Base-by-base conservation (phyloP, 2,888 invertebrate genomes). In the Macrosoma leucophasiata region DNA sequence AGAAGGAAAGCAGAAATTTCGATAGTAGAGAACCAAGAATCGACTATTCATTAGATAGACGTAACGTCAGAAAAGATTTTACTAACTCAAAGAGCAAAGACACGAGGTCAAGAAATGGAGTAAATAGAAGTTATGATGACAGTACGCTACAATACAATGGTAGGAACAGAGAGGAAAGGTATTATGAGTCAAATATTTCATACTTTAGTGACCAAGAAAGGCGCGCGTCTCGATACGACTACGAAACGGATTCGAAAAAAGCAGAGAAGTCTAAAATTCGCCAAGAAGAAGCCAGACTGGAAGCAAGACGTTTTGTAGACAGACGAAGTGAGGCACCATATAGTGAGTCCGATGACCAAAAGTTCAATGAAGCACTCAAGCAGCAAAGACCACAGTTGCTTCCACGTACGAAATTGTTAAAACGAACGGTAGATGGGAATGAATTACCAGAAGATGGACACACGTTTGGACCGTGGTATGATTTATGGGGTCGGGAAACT, bases 401-500 rank as follows among this genome's bases (percentile, higher is more conserved):
- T 25, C 92, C 92, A 0, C 85, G 92, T 36, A 92, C 92, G 1
- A 91, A 91, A 61, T 69, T 91, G 26, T 70, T 90, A 29, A 89
- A 91, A 57, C 85, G 87, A 47, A 69, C 87, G 25, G 66, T 64
- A 10, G 84, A 84, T 38, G 73, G 70, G 36, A 68, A 58, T 36
- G 86, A 86, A 48, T 69, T 86, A 40, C 82, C 82, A 29, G 86
- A 86, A 55, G 87, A 87, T 35, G 88, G 88, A 6, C 92, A 92
- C 58, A 90, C 90, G 48, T 94, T 93, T 63, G 94, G 94, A 1
- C 94, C 94, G 0, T 94, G 94, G 94, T 94, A 94, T 61, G 94
- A 95, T 73, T 86, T 94, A 42, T 95, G 94, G 94, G 94, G 90
- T 15, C 85, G 89, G 36, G 92, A 92, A 69, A 86, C 89, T 22